These are phyloP conservation scores for Cardiocondyla obscurior DNA, from an alignment of 1,140 invertebrate genomes.

Conservation along the genomic window DNA sequence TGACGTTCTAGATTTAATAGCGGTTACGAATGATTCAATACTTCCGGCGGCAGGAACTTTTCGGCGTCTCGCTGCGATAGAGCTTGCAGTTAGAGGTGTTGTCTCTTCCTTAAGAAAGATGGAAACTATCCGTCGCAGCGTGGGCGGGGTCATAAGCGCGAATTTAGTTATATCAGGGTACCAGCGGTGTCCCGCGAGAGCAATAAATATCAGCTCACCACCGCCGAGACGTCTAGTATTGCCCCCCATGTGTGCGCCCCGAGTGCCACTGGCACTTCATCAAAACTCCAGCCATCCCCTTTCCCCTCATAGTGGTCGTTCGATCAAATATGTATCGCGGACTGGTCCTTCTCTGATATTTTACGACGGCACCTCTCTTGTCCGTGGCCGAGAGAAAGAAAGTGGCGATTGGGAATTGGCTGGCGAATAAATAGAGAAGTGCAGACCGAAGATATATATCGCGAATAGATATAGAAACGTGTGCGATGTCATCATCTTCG, in stretches of 20 bases:
- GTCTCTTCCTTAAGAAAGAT: constrained; percentile 52
- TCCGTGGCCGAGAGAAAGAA: constrained; percentile 36
- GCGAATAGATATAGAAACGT: background rate
- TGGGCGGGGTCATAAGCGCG: constrained; percentile 73
- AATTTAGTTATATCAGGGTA: constrained; percentile 78
- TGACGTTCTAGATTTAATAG: constrained; percentile 64
- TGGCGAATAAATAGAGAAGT: background rate
- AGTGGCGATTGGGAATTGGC: constrained; percentile 40
- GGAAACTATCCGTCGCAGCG: constrained; percentile 42
- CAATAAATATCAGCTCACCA: constrained; percentile 77
- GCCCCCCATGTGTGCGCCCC: constrained; percentile 52
- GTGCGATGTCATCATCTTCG: background rate
- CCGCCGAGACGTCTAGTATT: constrained; percentile 73
- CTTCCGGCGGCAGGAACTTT: background rate
- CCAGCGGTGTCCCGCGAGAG: constrained; percentile 69
- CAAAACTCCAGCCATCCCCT: constrained; percentile 42
- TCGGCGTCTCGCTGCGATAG: background rate
- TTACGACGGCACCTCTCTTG: constrained; percentile 56
- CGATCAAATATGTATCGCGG: constrained; percentile 74
- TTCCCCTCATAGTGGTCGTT: constrained; percentile 7
- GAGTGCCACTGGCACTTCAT: constrained; percentile 61
- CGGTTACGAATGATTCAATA: constrained; percentile 54
- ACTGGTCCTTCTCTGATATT: constrained; percentile 41
- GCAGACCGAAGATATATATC: background rate
- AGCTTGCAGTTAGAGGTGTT: background rate